Evolutionary conservation across 2,888 invertebrate genomes (phyloP).

Genomic region (Hydropsyche betteni): DNA sequence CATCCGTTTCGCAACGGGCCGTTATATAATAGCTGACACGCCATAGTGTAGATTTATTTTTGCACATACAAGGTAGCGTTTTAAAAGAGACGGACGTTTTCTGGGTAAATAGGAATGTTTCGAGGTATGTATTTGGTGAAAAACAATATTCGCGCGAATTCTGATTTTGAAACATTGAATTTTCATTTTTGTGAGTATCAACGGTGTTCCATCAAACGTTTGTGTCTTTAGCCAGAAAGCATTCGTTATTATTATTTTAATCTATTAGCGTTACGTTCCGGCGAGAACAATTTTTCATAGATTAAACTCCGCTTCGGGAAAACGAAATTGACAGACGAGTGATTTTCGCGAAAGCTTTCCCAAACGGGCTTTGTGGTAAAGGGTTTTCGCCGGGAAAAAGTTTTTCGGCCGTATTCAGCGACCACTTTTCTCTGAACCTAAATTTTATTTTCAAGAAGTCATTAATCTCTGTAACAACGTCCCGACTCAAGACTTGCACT

Average conservation of each 20-base stretch:
- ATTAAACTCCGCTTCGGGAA: neutral
- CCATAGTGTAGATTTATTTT: too few relatives aligned
- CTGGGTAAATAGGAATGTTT: neutral
- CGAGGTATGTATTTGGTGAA: neutral
- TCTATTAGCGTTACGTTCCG: conserved; percentile 1
- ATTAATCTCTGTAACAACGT: conserved; percentile 29
- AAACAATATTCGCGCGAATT: too few relatives aligned
- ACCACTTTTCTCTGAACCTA: conserved; percentile 25
- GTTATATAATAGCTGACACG: neutral
- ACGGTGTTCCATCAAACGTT: neutral
- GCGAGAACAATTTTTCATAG: conserved; percentile 4
- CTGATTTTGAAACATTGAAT: too few relatives aligned
- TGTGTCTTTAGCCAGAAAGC: neutral
- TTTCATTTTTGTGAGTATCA: too few relatives aligned
- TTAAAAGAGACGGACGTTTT: neutral
- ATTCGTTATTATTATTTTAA: conserved; percentile 10
- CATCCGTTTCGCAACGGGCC: neutral
- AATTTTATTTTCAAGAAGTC: conserved; percentile 32
- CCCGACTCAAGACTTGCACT: neutral
- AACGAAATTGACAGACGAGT: conserved; percentile 31
- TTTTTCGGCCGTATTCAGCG: conserved; percentile 21
- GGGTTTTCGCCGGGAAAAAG: conserved; percentile 15
- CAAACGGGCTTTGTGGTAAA: conserved; percentile 13
- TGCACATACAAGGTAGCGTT: too few relatives aligned
- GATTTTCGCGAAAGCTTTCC: conserved; percentile 15